Evolutionary conservation across 2,113 vertebrate genomes (phyloP).

Genomic region (Stigmatopora nigra): DNA sequence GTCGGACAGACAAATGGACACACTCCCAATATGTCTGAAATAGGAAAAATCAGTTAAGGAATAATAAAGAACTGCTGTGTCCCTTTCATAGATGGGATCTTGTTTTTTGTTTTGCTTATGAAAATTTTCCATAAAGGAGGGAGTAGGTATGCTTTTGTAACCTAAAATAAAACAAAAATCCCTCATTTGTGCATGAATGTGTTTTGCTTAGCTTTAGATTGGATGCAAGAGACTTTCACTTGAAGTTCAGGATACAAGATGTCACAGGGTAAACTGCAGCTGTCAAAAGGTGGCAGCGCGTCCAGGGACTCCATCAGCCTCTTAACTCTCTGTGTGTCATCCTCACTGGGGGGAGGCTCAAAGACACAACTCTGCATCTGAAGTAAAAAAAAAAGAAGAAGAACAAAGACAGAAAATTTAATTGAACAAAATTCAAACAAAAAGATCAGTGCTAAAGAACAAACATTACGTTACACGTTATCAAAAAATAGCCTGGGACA

Average conservation of each 20-base stretch:
- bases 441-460: neutral
- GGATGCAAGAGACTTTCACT: constrained; percentile 15
- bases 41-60: constrained; percentile 35
- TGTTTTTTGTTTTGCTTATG: neutral
- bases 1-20: constrained; percentile 55
- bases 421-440: neutral
- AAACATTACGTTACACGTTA: neutral
- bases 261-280: constrained; percentile 2
- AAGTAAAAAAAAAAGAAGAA: neutral
- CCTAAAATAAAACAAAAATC: neutral
- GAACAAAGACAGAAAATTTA: neutral
- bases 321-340: constrained; percentile 37
- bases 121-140: neutral
- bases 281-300: constrained; percentile 8
- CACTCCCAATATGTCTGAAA: constrained; percentile 42
- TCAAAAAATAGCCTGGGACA: neutral
- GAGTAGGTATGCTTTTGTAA: neutral
- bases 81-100: neutral
- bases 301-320: constrained; percentile 44
- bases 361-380: constrained; percentile 48
- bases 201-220: neutral
- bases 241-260: constrained; percentile 56
- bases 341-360: constrained; percentile 25
- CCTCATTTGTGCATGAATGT: neutral
- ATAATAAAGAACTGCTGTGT: neutral